A percentile compares a stretch with the other conserved stretches of the same genome.
These are phyloP conservation scores for Polypterus bichir DNA, from an alignment of 2,113 vertebrate genomes.

Conservation along the genomic window DNA sequence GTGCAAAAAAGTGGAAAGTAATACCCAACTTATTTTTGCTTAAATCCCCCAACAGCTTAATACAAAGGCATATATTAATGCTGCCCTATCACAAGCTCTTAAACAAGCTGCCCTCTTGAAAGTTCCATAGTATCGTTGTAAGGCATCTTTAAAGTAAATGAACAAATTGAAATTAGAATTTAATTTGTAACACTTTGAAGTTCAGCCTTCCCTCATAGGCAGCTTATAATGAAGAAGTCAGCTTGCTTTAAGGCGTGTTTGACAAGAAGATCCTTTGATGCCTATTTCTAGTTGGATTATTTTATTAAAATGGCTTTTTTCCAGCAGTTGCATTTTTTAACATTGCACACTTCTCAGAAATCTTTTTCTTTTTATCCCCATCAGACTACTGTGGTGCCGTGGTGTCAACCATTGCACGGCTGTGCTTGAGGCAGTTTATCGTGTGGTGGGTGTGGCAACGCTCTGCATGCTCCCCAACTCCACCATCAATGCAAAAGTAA, in stretches of 20 bases:
- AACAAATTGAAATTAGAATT: slow-evolving; percentile 23
- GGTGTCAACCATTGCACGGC: no score
- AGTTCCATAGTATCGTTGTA: slow-evolving; percentile 2
- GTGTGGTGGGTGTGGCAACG: no score
- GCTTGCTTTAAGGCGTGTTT: slow-evolving; percentile 24
- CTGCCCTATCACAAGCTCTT: background rate
- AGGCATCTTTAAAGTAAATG: slow-evolving; percentile 19
- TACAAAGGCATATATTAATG: background rate
- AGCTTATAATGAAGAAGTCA: slow-evolving; percentile 27
- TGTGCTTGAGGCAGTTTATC: no score
- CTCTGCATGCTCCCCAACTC: no score
- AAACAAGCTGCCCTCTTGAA: background rate
- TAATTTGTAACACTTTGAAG: slow-evolving; percentile 24
- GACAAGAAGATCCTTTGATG: slow-evolving; percentile 25
- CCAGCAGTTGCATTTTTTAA: slow-evolving; percentile 22
- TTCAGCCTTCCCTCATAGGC: slow-evolving; percentile 19
- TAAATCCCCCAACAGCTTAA: background rate
- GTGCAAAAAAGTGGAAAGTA: background rate
- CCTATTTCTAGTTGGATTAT: slow-evolving; percentile 19
- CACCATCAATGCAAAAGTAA: no score
- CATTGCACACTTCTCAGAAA: slow-evolving; percentile 15
- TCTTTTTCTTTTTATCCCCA: background rate
- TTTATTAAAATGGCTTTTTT: slow-evolving; percentile 21
- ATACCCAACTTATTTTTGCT: background rate
- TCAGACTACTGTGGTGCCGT: background rate